phyloP scores from a whole-genome alignment of 2,797 vertebrate species.

The Mionectes olivaceus region DNA sequence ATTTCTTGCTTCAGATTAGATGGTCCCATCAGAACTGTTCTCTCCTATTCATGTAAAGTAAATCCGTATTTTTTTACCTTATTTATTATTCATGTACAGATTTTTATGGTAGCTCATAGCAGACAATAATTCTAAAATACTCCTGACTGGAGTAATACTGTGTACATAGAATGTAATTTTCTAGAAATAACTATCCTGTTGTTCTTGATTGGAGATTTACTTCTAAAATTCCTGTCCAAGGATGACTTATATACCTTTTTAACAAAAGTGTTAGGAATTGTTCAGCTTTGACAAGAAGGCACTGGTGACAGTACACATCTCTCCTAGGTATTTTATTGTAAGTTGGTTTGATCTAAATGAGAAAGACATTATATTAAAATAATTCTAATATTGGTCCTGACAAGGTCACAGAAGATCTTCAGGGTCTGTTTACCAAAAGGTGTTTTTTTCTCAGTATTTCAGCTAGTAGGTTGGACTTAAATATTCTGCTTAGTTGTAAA shows the following conservation, averaged over 20 bases:
- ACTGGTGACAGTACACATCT: background rate
- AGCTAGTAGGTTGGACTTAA: background rate
- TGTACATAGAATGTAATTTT: background rate
- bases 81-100: background rate
- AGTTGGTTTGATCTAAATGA: background rate
- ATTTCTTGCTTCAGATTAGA: background rate
- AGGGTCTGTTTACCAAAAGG: background rate
- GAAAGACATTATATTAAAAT: background rate
- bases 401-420: background rate
- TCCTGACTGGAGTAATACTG: background rate
- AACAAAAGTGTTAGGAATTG: background rate
- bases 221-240: background rate
- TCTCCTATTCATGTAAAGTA: conserved; percentile 9
- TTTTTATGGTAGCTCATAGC: background rate
- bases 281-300: background rate
- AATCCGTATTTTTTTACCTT: conserved; percentile 8
- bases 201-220: background rate
- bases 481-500: background rate
- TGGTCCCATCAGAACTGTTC: conserved; percentile 6
- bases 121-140: background rate
- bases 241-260: background rate
- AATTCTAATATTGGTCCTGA: background rate
- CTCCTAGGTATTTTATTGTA: background rate
- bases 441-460: background rate
- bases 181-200: background rate